Conservation (phyloP, 2,113 vertebrate species). For the Chauna torquata region DNA sequence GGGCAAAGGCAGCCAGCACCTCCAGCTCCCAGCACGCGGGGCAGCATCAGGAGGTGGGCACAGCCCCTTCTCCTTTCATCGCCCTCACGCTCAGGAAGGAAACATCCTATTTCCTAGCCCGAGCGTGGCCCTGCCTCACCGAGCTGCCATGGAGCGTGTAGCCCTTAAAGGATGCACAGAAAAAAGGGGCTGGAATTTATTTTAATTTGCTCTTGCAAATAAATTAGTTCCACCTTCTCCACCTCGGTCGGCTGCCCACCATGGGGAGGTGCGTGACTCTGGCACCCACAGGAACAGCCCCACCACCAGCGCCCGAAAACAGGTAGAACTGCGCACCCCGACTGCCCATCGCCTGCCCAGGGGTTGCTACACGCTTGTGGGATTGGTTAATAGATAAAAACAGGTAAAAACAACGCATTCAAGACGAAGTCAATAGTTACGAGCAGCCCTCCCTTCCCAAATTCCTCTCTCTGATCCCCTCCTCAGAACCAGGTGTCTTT, state of each 20-base stretch:
- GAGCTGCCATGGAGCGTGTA: rapidly evolving
- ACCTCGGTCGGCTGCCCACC: neutral
- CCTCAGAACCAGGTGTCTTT: neutral
- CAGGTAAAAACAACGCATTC: neutral
- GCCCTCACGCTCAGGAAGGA: neutral
- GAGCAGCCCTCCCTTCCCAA: neutral
- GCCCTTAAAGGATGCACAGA: neutral
- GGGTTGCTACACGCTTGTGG: neutral
- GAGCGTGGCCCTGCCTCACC: rapidly evolving
- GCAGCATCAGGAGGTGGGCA: neutral
- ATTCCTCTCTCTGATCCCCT: neutral
- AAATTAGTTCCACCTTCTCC: neutral
- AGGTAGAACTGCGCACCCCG: rapidly evolving
- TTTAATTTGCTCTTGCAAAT: neutral
- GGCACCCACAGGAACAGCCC: neutral
- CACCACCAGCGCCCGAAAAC: neutral
- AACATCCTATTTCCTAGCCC: neutral
- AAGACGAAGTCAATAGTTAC: neutral
- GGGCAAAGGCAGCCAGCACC: conserved; percentile 31
- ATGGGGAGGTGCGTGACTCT: neutral
- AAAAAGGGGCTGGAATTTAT: neutral
- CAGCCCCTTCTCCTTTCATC: neutral
- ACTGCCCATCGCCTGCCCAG: neutral
- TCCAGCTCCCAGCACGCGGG: neutral
- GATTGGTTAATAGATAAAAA: neutral